Evolutionary conservation across 2,888 invertebrate genomes (phyloP).

Genomic region (Folsomia candida): DNA sequence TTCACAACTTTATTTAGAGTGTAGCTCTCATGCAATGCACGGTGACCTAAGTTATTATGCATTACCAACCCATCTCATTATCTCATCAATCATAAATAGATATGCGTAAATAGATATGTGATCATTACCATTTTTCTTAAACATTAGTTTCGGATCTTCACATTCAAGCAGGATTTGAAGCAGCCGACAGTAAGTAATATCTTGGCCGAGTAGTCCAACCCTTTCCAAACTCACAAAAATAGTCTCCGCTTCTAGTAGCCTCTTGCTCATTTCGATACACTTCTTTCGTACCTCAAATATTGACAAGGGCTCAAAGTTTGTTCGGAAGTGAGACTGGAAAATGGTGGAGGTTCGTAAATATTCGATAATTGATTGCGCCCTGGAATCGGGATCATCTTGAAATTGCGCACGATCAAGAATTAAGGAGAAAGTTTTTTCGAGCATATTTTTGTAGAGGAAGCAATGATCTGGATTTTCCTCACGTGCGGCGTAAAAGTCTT

Average conservation of each 20-base stretch:
- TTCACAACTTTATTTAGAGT: too few species aligned
- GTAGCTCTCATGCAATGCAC: too few species aligned
- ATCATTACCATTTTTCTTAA: not conserved
- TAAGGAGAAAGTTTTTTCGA: not conserved
- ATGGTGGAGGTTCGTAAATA: not conserved
- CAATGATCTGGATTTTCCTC: not conserved
- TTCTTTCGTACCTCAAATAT: not conserved
- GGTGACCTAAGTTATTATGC: too few species aligned
- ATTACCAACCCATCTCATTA: too few species aligned
- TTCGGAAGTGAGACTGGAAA: not conserved
- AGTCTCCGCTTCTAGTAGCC: not conserved
- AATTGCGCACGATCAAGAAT: not conserved
- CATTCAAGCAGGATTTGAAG: not conserved
- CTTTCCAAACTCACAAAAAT: too few species aligned
- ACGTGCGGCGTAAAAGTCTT: not conserved
- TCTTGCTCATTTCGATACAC: not conserved
- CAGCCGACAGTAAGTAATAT: too few species aligned
- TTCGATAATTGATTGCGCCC: not conserved
- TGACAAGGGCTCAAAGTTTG: not conserved
- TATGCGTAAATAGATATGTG: too few species aligned
- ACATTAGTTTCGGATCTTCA: not conserved
- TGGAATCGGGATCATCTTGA: not conserved
- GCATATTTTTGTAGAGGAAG: not conserved
- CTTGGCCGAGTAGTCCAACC: too few species aligned
- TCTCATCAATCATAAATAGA: too few species aligned